A percentile compares a stretch with the other conserved stretches of the same genome.
These are phyloP conservation scores for Kobus ellipsiprymnus DNA, from an alignment of 2,113 vertebrate species.

Conservation along the genomic window DNA sequence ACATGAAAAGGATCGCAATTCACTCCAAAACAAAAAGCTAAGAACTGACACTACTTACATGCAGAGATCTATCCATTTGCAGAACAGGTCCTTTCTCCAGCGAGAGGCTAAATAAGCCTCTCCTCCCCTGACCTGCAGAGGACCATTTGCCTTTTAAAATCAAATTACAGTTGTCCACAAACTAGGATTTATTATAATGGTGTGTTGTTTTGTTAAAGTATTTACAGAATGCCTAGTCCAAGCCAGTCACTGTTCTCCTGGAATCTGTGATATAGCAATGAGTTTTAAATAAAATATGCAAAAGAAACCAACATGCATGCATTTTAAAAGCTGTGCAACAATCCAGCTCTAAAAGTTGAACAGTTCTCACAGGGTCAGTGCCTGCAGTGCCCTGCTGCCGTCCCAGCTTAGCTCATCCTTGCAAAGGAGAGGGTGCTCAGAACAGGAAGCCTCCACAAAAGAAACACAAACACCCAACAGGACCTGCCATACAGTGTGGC, in stretches of 20 bases:
- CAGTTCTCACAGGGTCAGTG: not conserved
- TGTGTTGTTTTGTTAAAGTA: not conserved
- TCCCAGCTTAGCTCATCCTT: not conserved
- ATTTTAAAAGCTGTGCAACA: not conserved
- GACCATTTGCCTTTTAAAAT: not conserved
- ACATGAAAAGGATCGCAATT: not conserved
- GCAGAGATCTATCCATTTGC: not conserved
- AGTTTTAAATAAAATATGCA: not conserved
- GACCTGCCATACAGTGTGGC: not conserved
- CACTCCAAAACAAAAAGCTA: not conserved
- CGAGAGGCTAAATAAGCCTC: not conserved
- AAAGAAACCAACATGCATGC: not conserved
- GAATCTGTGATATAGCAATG: not conserved
- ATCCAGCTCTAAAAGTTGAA: not conserved
- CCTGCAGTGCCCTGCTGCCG: rapidly evolving
- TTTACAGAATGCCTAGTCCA: not conserved
- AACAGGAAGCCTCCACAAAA: not conserved
- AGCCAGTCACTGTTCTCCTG: not conserved
- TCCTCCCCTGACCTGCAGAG: not conserved
- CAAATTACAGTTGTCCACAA: not conserved
- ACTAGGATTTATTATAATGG: not conserved
- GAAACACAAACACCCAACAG: not conserved
- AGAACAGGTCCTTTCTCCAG: not conserved
- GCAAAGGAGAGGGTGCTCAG: not conserved
- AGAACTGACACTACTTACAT: not conserved